These are phyloP conservation scores for Coreius guichenoti DNA, from an alignment of 2,797 vertebrate genomes.

Conservation along the genomic window DNA sequence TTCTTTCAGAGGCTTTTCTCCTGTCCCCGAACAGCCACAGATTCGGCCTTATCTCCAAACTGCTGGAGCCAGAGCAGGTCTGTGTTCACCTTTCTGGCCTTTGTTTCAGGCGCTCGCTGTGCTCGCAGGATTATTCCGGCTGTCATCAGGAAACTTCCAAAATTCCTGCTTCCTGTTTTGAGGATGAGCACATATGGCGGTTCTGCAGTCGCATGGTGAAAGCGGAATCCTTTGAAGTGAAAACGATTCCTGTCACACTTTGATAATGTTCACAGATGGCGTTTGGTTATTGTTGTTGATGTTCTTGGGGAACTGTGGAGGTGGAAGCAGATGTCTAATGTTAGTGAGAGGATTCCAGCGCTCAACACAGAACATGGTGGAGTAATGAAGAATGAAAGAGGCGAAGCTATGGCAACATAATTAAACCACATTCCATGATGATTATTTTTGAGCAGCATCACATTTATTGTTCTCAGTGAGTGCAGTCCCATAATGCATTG, in stretches of 20 bases:
- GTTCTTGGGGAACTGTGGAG: constrained; percentile 83
- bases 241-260: constrained; percentile 80
- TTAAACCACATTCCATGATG: neutral
- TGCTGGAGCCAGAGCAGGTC: constrained; percentile 45
- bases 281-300: constrained; percentile 82
- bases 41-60: constrained; percentile 33
- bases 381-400: neutral
- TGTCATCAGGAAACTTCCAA: constrained; percentile 24
- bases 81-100: constrained; percentile 43
- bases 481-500: neutral
- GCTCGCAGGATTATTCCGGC: constrained; percentile 42
- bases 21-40: neutral
- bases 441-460: neutral
- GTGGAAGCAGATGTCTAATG: constrained; percentile 20
- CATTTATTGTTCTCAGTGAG: neutral
- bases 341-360: neutral
- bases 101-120: constrained; percentile 43
- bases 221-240: constrained; percentile 63
- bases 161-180: constrained; percentile 65
- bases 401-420: neutral
- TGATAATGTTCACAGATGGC: constrained; percentile 87
- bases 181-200: constrained; percentile 58
- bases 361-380: neutral
- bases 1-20: constrained; percentile 37
- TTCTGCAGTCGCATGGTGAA: constrained; percentile 56